phyloP scores from a whole-genome alignment of 2,888 invertebrate genomes.

The Melanotus villosus region DNA sequence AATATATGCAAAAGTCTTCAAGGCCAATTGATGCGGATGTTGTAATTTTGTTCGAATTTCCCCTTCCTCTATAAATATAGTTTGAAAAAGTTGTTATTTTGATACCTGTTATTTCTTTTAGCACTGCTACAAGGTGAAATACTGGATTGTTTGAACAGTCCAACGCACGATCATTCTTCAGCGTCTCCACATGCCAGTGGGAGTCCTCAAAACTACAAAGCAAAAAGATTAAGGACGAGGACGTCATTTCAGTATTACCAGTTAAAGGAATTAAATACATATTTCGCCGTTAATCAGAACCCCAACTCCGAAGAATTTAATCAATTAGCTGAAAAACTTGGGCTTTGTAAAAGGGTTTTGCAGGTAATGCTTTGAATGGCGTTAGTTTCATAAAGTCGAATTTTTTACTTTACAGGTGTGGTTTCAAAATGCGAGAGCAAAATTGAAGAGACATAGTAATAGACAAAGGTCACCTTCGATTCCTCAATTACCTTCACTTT shows the following conservation, averaged over 20 bases:
- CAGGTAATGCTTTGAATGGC: slow-evolving; percentile 81
- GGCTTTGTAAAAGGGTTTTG: slow-evolving; percentile 91
- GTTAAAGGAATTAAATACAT: slow-evolving; percentile 93
- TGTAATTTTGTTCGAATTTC: too few species aligned
- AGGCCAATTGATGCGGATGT: too few species aligned
- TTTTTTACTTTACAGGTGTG: background rate
- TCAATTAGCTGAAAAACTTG: slow-evolving; percentile 94
- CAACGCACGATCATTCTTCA: too few species aligned
- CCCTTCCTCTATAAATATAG: too few species aligned
- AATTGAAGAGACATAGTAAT: background rate
- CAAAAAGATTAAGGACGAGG: slow-evolving; percentile 82
- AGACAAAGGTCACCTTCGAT: too few species aligned
- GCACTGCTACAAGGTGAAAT: background rate
- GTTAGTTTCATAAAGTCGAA: too few species aligned
- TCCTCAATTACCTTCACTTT: too few species aligned
- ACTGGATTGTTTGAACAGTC: too few species aligned
- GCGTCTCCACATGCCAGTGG: too few species aligned
- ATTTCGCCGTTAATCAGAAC: slow-evolving; percentile 96
- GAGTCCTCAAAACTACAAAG: background rate
- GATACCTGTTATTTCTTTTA: too few species aligned
- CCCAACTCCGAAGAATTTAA: slow-evolving; percentile 96
- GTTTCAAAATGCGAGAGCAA: background rate
- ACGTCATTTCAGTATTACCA: slow-evolving; percentile 97
- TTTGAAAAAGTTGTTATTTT: too few species aligned
- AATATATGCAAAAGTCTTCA: too few species aligned